Evolutionary conservation across 1,140 invertebrate species (phyloP).

Genomic region (Aphaenogaster ashmeadi): DNA sequence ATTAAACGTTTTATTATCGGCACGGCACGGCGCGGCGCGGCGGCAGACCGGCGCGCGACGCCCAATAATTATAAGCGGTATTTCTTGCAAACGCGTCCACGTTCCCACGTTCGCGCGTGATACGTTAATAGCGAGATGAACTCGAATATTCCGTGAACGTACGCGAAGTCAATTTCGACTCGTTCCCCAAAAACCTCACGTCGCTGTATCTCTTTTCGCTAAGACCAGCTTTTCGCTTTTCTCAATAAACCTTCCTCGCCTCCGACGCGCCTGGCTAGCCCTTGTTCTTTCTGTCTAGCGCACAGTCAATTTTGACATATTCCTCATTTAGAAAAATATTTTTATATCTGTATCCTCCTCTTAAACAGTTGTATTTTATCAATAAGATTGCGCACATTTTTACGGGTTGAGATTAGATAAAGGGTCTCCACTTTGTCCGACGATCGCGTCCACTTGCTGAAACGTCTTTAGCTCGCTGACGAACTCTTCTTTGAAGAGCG

Average conservation of each 20-base stretch:
- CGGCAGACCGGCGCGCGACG: neutral
- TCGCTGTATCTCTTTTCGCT: slow-evolving; percentile 25
- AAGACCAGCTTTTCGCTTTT: neutral
- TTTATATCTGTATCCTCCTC: neutral
- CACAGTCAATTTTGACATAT: neutral
- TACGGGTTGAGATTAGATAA: neutral
- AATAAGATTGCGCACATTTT: neutral
- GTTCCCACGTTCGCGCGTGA: slow-evolving; percentile 52
- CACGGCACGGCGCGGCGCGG: neutral
- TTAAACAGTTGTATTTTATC: neutral
- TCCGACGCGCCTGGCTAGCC: neutral
- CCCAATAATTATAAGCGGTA: slow-evolving; percentile 24
- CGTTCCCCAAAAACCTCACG: slow-evolving; percentile 20
- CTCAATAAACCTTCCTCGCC: neutral
- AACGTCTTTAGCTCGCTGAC: slow-evolving; percentile 47
- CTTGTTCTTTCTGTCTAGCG: neutral
- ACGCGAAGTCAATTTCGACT: slow-evolving; percentile 39
- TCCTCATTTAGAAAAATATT: neutral
- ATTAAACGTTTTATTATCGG: slow-evolving; percentile 56
- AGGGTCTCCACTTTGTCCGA: neutral
- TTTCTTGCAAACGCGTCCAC: slow-evolving; percentile 25
- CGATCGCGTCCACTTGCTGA: slow-evolving; percentile 49
- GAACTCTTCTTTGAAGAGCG: slow-evolving; percentile 57
- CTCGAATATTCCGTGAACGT: slow-evolving; percentile 48
- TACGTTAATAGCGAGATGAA: slow-evolving; percentile 57